These are phyloP conservation scores for Ictalurus furcatus DNA, from an alignment of 2,113 vertebrate species.

Conservation along the genomic window DNA sequence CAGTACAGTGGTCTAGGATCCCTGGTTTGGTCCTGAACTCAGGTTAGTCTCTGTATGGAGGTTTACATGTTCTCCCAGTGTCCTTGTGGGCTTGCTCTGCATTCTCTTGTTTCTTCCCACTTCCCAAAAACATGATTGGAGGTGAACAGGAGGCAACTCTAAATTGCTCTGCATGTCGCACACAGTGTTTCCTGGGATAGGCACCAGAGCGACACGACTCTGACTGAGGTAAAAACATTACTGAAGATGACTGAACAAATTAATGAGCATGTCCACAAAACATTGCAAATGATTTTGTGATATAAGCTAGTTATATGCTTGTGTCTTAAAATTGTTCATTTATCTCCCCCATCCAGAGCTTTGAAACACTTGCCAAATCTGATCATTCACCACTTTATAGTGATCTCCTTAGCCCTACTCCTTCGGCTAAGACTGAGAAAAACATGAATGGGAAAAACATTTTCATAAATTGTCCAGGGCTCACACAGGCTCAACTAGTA, in stretches of 20 bases:
- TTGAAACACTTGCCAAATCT: not conserved
- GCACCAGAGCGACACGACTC: not conserved
- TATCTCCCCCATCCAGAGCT: not conserved
- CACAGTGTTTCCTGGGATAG: not conserved
- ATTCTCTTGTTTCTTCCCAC: not conserved
- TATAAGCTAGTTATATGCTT: not conserved
- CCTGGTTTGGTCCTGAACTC: not conserved
- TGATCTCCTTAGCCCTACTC: constrained; percentile 44
- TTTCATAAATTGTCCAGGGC: constrained; percentile 63
- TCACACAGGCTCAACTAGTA: constrained; percentile 40
- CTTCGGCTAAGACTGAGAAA: not conserved
- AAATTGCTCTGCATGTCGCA: not conserved
- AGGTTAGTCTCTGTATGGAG: not conserved
- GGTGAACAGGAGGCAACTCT: not conserved
- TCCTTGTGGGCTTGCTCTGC: not conserved
- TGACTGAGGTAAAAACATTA: not conserved
- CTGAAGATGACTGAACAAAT: not conserved
- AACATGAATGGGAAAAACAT: constrained; percentile 52
- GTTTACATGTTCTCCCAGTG: not conserved
- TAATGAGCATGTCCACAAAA: not conserved
- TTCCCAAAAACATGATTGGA: not conserved
- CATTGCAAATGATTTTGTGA: not conserved
- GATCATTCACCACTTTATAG: constrained; percentile 26
- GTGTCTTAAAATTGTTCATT: not conserved
- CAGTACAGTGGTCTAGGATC: not conserved